Evolutionary conservation across 2,797 vertebrate genomes (phyloP), one percentile per base, ranked within the genome.

Genomic region (Phrynocephalus guinanensis): DNA sequence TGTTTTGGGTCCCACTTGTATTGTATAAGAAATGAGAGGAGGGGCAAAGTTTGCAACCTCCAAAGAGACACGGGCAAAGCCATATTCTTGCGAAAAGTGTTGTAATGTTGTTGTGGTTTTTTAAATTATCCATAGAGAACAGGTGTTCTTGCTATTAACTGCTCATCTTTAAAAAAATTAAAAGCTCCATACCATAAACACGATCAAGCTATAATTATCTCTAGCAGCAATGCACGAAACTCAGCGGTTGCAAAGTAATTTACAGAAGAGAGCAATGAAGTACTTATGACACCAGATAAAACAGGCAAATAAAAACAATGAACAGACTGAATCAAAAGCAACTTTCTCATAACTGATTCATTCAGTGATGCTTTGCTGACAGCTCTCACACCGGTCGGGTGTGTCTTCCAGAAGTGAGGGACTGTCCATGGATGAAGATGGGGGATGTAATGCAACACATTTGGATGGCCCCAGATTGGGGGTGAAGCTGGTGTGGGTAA

Each of bases 221-320:
- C 48, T 79, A 83, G 82, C 18, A 86, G 63, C 33, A 83, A 60
- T 5, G 80, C 24, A 71, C 60, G 76, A 67, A 56, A 33, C 26
- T 50, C n/a, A 20, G 6, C 33, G 26, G 63, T 91, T 89, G 87
- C 81, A 88, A 78, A 84, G 70, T 22, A 75, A 33, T 82, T 50
- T 83, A 77, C 66, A 85, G 85, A 83, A 16, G 50, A 79, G 71
- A 79, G 48, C 38, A 66, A 50, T 82, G 63, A 82, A 76, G 50
- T 87, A 77, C 60, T 89, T 90, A 80, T 76, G 82, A 63, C 48
- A 87, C 60, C 70, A 81, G 1, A 83, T 86, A 56, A 90, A 88
- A 48, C 13, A 86, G 63, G 80, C 26, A 0, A 85, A 88, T 83
- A 86, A 15, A 82, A 70, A 86, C 85, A 79, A 80, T 78, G 52